Conservation (phyloP, 1,140 invertebrate species). For the Bombus fervidus region DNA sequence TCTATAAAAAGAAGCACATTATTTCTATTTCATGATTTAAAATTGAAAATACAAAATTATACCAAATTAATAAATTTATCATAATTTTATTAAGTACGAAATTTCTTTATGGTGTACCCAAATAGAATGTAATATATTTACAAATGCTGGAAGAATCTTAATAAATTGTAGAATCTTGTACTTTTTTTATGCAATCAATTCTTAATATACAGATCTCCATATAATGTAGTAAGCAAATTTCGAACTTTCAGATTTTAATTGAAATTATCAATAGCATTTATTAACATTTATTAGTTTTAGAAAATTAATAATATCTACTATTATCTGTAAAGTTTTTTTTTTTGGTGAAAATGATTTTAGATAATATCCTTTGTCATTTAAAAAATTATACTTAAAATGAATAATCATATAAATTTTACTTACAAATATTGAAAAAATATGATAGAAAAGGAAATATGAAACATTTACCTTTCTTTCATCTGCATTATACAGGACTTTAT, state of each 20-base stretch:
- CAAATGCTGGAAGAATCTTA: slow-evolving; percentile 4
- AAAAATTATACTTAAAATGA: not conserved
- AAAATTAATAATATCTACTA: too few relatives aligned
- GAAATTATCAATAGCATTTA: not conserved
- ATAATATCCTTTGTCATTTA: not conserved
- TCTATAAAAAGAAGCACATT: not conserved
- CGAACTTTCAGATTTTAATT: not conserved
- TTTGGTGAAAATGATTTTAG: not conserved
- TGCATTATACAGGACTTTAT: not conserved
- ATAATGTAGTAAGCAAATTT: not conserved
- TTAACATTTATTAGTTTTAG: not conserved
- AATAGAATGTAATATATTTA: slow-evolving; percentile 11
- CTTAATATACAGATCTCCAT: not conserved
- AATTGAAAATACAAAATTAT: not conserved
- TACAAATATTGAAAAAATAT: not conserved
- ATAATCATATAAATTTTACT: not conserved
- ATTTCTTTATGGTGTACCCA: not conserved
- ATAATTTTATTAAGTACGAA: not conserved
- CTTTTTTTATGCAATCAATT: slow-evolving; percentile 10
- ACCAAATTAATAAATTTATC: slow-evolving; percentile 1
- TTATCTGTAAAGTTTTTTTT: not conserved
- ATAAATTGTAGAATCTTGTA: slow-evolving; percentile 11
- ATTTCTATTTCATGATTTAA: not conserved
- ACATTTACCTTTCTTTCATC: not conserved
- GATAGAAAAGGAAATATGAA: not conserved